These are phyloP conservation scores for Gulo gulo DNA, from an alignment of 2,113 vertebrate genomes.

Conservation along the genomic window DNA sequence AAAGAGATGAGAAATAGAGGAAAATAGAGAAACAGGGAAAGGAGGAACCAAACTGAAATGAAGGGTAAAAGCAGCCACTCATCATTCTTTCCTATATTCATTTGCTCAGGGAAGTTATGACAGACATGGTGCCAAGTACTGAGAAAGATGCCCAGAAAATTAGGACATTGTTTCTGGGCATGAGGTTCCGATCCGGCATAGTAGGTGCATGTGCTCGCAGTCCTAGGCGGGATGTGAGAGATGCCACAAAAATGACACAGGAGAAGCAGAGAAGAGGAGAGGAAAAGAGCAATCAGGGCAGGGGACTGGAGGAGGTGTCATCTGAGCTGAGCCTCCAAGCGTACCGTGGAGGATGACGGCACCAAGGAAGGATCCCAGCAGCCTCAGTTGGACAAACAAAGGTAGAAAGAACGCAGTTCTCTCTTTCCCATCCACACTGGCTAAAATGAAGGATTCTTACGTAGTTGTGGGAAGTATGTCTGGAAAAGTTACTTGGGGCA, in stretches of 20 bases:
- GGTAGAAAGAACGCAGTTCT: not conserved
- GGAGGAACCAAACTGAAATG: not conserved
- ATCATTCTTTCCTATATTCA: not conserved
- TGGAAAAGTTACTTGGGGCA: not conserved
- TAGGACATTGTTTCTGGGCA: not conserved
- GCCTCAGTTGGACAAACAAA: not conserved
- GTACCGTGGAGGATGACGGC: accelerated
- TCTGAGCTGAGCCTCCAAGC: not conserved
- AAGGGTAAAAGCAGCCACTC: not conserved
- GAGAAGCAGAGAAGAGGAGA: not conserved
- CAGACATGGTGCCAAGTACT: not conserved
- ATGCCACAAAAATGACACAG: not conserved
- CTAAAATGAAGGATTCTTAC: accelerated
- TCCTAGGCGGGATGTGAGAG: not conserved
- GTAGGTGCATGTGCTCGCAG: not conserved
- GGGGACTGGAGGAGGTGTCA: not conserved
- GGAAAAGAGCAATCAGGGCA: not conserved
- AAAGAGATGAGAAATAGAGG: not conserved
- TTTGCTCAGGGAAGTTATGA: not conserved
- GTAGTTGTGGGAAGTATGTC: not conserved
- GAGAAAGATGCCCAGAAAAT: not conserved
- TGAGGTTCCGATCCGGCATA: not conserved
- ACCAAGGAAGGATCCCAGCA: not conserved
- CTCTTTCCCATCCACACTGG: not conserved
- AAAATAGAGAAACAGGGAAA: not conserved